Evolutionary conservation across 2,888 invertebrate species (phyloP).

Genomic region (Rutpela maculata): DNA sequence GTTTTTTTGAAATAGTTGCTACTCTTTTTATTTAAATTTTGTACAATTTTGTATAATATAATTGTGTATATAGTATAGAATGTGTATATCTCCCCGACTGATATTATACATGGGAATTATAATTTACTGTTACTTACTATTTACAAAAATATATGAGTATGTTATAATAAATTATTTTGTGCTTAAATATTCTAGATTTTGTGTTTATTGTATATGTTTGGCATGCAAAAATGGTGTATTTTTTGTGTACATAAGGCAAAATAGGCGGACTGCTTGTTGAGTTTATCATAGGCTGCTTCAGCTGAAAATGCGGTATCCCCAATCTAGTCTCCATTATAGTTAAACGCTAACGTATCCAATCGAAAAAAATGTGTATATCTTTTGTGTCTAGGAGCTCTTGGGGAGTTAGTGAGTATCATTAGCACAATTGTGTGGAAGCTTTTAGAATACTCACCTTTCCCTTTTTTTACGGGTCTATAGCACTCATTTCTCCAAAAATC

Average conservation of each 20-base stretch:
- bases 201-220: slow-evolving; percentile 39
- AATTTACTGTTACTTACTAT: slow-evolving; percentile 25
- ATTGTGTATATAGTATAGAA: slow-evolving; percentile 66
- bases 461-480: slow-evolving; percentile 41
- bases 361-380: slow-evolving; percentile 27
- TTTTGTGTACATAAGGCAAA: slow-evolving; percentile 42
- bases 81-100: slow-evolving; percentile 64
- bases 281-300: slow-evolving; percentile 46
- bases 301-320: slow-evolving; percentile 33
- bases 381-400: slow-evolving; percentile 41
- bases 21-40: slow-evolving; percentile 50
- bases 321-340: slow-evolving; percentile 45
- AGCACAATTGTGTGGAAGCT: slow-evolving; percentile 45
- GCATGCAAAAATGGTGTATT: slow-evolving; percentile 38
- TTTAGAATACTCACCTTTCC: slow-evolving; percentile 47
- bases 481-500: slow-evolving; percentile 39
- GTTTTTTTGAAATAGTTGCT: slow-evolving; percentile 31
- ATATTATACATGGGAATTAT: slow-evolving; percentile 53
- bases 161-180: slow-evolving; percentile 32
- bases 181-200: slow-evolving; percentile 32
- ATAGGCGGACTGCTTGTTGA: slow-evolving; percentile 43
- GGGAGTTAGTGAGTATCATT: slow-evolving; percentile 43
- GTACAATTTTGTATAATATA: slow-evolving; percentile 65
- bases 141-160: slow-evolving; percentile 20
- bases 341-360: slow-evolving; percentile 37